Evolutionary conservation across 2,113 vertebrate genomes (phyloP).

Genomic region (human (Homo sapiens)): DNA sequence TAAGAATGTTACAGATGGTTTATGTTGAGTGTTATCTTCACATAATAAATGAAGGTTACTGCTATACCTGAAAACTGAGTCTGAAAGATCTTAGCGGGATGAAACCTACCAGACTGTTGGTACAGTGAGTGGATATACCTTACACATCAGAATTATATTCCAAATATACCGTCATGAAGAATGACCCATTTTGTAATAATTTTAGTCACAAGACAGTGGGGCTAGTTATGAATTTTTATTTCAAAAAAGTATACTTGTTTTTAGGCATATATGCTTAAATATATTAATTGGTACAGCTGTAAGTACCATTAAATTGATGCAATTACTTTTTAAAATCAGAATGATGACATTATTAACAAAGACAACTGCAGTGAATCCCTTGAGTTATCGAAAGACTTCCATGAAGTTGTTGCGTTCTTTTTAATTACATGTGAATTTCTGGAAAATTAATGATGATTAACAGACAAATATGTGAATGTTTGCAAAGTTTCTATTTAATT

Average conservation of each 20-base stretch:
- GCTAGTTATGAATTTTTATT: background rate
- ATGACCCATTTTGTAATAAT: background rate
- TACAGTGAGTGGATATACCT: background rate
- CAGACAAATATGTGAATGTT: background rate
- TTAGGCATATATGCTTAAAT: background rate
- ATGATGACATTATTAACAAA: background rate
- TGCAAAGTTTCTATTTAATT: background rate
- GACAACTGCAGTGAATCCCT: background rate
- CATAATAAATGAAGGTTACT: background rate
- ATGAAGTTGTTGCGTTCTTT: background rate
- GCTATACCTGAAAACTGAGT: background rate
- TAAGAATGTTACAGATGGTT: background rate
- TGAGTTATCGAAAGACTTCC: background rate
- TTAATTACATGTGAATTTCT: background rate
- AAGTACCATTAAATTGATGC: background rate
- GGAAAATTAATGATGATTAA: background rate
- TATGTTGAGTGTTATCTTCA: background rate
- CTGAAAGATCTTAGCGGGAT: background rate
- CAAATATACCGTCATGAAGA: background rate
- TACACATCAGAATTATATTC: background rate
- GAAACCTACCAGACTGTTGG: background rate
- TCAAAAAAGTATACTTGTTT: background rate
- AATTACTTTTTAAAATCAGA: background rate
- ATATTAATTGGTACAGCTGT: background rate
- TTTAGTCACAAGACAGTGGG: background rate